These are phyloP conservation scores for Bettongia penicillata DNA, from an alignment of 2,113 vertebrate genomes.

Conservation along the genomic window DNA sequence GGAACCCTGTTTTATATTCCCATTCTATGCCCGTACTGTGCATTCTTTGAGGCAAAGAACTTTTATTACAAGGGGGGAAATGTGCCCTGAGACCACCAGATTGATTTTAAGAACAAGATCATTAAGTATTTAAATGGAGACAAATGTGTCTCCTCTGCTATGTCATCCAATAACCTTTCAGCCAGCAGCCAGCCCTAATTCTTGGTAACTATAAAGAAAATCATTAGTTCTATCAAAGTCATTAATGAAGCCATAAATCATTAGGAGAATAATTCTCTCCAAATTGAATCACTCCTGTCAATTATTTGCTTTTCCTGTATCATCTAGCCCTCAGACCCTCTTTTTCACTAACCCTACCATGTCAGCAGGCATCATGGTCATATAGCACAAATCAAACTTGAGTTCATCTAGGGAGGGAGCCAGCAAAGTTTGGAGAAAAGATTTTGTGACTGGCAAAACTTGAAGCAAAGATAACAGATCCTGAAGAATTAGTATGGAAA, in stretches of 20 bases:
- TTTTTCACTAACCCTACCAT: conserved; percentile 34
- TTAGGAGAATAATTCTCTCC: conserved; percentile 72
- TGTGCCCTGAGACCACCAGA: background rate
- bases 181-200: conserved; percentile 31
- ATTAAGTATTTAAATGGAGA: conserved; percentile 63
- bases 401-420: background rate
- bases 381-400: conserved; percentile 44
- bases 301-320: conserved; percentile 55
- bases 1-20: background rate
- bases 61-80: background rate
- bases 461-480: background rate
- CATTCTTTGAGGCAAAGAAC: background rate
- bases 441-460: background rate
- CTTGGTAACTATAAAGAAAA: conserved; percentile 49
- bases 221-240: conserved; percentile 66
- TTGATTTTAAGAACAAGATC: background rate
- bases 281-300: conserved; percentile 72
- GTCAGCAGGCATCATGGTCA: background rate
- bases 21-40: background rate
- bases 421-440: background rate
- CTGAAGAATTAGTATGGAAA: background rate
- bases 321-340: background rate
- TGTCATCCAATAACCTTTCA: conserved; percentile 54
- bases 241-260: conserved; percentile 78
- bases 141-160: conserved; percentile 35